Evolutionary conservation across 2,888 invertebrate species (phyloP), one percentile per base, ranked within the genome.

Genomic region (Cryptosula pallasiana): DNA sequence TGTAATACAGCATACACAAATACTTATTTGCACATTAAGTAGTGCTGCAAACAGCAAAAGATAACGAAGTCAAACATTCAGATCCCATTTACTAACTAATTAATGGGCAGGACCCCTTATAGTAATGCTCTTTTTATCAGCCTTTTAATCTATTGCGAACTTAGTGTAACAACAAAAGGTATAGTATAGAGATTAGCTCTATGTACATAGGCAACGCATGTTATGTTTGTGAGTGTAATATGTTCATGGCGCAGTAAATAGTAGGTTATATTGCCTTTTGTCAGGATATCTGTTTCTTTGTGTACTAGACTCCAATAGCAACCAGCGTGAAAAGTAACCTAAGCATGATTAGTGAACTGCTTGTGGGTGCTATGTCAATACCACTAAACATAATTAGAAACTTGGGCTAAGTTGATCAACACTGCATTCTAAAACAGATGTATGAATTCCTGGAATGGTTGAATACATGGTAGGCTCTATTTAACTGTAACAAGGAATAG

Each of bases 241-340:
- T 13, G 45, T n/a, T 45, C 45, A 45, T 45, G 5, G 45, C 45
- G 20, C n/a, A 20, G 45, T 45, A 45, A 45, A 45, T 45, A 45
- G 20, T 20, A 45, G 45, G 45, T 20, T 45, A n/a, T n/a, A 45
- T 45, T 45, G 45, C 9, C 45, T 45, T 45, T 45, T 45, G 45
- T 45, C 9, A 45, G 5, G 45, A 45, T 32, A 63, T 63, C 2
- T 16, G 32, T 2, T 63, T 20, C 32, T 32, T 63, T 63, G 63
- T 63, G 63, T 63, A 63, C 32, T 63, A 32, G 34, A 27, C 27
- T 20, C 32, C 63, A 63, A 63, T 63, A 34, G 63, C 63, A 63
- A 63, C 63, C 45, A 45, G 9, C 20, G 45, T 45, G 20, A 45
- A 45, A 13, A 13, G 20, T 45, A 45, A 20, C 45, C 45, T 13